A percentile compares a stretch with the other conserved stretches of the same genome.
phyloP scores from a whole-genome alignment of 2,797 vertebrate species.

The Crypturellus tataupa region DNA sequence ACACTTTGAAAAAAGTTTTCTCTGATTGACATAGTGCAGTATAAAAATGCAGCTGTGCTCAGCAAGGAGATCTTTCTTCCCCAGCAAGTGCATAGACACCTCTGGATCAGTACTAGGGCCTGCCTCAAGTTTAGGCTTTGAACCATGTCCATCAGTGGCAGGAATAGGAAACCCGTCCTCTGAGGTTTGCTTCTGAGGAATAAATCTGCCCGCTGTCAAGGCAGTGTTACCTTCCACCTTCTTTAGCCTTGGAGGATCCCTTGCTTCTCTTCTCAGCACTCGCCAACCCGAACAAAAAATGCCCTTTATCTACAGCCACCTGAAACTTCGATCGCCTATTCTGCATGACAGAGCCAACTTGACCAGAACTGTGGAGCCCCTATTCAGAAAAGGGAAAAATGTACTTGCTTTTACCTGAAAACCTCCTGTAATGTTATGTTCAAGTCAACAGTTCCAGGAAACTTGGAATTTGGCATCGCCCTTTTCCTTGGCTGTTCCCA shows the following conservation, averaged over 20 bases:
- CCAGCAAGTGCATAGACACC: neutral
- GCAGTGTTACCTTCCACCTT: neutral
- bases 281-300: neutral
- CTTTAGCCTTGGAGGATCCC: neutral
- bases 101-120: neutral
- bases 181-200: neutral
- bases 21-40: neutral
- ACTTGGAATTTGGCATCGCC: neutral
- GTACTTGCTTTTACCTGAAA: neutral
- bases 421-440: fast-evolving
- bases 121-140: neutral
- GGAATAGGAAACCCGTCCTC: neutral
- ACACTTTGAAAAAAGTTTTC: neutral
- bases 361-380: neutral
- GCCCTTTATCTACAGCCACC: neutral
- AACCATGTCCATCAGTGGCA: neutral
- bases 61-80: neutral
- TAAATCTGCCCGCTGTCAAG: neutral
- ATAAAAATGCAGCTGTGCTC: neutral
- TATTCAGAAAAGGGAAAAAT: neutral
- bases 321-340: neutral
- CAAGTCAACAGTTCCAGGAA: neutral
- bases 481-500: neutral
- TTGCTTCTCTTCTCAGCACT: neutral
- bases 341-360: neutral